Percentiles rank a stretch among this genome's conserved stretches.
phyloP scores from a whole-genome alignment of 2,888 invertebrate genomes.

The Aspidiotus destructor region DNA sequence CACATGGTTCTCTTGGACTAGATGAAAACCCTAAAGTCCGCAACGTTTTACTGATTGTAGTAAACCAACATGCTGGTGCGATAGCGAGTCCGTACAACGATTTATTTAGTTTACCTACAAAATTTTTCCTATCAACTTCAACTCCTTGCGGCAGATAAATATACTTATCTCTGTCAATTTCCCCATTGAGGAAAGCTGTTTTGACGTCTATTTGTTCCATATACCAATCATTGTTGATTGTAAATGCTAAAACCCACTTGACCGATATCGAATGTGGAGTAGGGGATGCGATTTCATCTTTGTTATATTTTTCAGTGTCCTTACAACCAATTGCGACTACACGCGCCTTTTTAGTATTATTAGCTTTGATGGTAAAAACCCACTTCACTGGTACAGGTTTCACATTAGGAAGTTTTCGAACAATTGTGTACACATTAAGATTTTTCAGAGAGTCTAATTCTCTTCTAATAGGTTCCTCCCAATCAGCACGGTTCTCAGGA shows the following conservation, averaged over 20 bases:
- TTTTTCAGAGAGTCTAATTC: neutral
- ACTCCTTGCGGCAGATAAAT: neutral
- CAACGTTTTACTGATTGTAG: neutral
- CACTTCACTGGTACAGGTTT: neutral
- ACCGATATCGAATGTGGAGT: neutral
- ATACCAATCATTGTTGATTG: neutral
- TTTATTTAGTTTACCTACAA: conserved; percentile 2
- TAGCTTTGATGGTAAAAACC: neutral
- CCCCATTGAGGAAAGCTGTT: conserved; percentile 4
- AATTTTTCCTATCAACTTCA: neutral
- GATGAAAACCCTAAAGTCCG: neutral
- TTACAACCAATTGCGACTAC: neutral
- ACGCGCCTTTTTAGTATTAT: neutral
- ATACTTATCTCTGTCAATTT: neutral
- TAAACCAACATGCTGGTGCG: neutral
- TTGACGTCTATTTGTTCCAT: neutral
- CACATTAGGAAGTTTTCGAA: neutral
- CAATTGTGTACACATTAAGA: neutral
- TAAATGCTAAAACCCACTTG: neutral
- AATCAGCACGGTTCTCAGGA: neutral
- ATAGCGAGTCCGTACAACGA: neutral
- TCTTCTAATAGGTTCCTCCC: neutral
- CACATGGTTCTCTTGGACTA: neutral
- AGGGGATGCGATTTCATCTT: neutral
- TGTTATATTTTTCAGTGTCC: neutral